Percentiles rank a stretch among this genome's conserved stretches.
phyloP scores from a whole-genome alignment of 2,113 vertebrate genomes.

The Stigmatopora nigra region DNA sequence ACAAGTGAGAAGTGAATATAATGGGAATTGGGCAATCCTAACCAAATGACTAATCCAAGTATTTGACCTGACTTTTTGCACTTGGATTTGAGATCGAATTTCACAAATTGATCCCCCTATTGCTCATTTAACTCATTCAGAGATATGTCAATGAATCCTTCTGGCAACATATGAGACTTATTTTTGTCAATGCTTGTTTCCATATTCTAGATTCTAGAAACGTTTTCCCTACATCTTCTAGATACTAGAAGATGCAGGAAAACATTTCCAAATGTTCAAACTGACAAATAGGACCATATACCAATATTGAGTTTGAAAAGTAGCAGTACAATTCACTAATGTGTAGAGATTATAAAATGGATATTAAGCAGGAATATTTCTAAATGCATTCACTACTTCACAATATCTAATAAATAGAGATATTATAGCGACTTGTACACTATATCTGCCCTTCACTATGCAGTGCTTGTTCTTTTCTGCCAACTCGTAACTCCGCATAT shows the following conservation, averaged over 20 bases:
- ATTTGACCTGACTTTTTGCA: neutral
- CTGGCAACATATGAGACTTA: neutral
- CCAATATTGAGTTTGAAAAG: conserved; percentile 1
- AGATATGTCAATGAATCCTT: neutral
- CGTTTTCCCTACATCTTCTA: too few relatives aligned
- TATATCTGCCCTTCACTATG: neutral
- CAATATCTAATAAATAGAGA: conserved; percentile 46
- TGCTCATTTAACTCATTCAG: neutral
- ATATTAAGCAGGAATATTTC: conserved; percentile 26
- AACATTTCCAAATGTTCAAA: neutral
- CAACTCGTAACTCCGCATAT: neutral
- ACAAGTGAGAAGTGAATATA: neutral
- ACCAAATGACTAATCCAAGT: neutral
- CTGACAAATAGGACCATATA: conserved; percentile 4
- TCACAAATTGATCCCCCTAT: neutral
- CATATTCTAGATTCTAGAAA: neutral
- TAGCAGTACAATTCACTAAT: conserved; percentile 16
- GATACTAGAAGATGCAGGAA: neutral
- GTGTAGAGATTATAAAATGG: conserved; percentile 33
- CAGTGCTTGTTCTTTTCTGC: neutral
- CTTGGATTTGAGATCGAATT: neutral
- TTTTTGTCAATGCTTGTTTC: conserved; percentile 9
- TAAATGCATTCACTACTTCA: conserved; percentile 40
- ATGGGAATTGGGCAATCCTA: neutral
- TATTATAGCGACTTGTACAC: conserved; percentile 18